Conservation (phyloP, 2,888 invertebrate genomes). For the Trisateles emortualis region DNA sequence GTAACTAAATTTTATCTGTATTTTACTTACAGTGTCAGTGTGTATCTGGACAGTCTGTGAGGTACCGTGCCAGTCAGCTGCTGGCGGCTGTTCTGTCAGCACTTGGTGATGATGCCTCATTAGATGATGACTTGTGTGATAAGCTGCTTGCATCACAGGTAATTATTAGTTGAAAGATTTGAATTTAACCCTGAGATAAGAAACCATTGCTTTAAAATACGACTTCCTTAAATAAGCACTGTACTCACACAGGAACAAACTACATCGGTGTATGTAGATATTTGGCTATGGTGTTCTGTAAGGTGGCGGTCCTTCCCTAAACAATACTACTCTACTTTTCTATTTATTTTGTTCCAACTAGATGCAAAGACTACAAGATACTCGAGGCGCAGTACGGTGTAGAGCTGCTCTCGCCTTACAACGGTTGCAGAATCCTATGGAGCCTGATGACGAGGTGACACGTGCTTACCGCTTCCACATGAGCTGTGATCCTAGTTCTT, state of each 20-base stretch:
- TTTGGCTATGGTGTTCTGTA: no score
- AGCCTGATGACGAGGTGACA: constrained; percentile 92
- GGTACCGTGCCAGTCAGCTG: constrained; percentile 92
- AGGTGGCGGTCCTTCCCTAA: no score
- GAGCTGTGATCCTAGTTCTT: constrained; percentile 91
- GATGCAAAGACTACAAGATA: constrained; percentile 88
- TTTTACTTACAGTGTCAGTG: constrained; percentile 73
- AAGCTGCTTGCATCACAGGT: constrained; percentile 90
- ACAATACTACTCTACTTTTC: no score
- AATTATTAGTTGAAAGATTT: no score
- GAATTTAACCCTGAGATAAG: no score
- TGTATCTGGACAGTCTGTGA: constrained; percentile 85
- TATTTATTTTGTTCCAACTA: constrained; percentile 27
- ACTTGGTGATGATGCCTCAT: constrained; percentile 91
- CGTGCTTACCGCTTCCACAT: constrained; percentile 90
- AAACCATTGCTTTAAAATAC: no score
- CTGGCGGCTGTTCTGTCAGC: constrained; percentile 91
- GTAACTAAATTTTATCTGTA: neutral
- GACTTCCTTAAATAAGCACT: no score
- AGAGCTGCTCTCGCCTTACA: constrained; percentile 93
- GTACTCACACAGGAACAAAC: no score
- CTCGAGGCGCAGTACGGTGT: constrained; percentile 91
- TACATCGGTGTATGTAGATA: no score
- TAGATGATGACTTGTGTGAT: constrained; percentile 92
- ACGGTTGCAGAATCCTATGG: constrained; percentile 92